phyloP scores from a whole-genome alignment of 2,888 invertebrate species.

The Bibio marci region DNA sequence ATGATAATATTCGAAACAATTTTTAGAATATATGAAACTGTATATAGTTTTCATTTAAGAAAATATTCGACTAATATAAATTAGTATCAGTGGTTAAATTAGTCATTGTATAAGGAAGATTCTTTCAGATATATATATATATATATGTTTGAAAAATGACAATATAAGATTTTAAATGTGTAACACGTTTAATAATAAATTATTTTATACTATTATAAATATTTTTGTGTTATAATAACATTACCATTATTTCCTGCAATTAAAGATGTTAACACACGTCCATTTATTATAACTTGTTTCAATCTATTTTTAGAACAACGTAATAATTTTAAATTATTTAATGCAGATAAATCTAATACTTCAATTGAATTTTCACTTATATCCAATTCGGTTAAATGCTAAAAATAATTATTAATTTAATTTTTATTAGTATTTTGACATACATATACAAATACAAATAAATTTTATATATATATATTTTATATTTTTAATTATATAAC shows the following conservation, averaged over 20 bases:
- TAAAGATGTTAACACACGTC: constrained; percentile 53
- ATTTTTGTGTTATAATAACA: no score
- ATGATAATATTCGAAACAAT: no score
- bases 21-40: no score
- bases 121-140: constrained; percentile 12
- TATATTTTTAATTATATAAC: constrained; percentile 1
- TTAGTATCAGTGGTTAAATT: no score
- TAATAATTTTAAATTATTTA: constrained; percentile 57
- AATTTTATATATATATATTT: background rate
- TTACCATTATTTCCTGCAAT: constrained; percentile 73
- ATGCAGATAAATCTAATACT: constrained; percentile 60
- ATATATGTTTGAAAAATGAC: no score
- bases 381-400: constrained; percentile 69
- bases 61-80: no score
- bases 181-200: no score
- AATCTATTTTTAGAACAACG: constrained; percentile 63
- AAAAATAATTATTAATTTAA: constrained; percentile 18
- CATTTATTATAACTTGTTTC: constrained; percentile 61
- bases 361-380: constrained; percentile 73
- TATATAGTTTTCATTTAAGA: no score
- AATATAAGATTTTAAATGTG: no score
- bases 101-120: no score
- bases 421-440: constrained; percentile 1
- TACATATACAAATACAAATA: constrained; percentile 6
- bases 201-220: no score